Base-by-base conservation (phyloP, 2,888 invertebrate genomes). In the Eledona agricola region DNA sequence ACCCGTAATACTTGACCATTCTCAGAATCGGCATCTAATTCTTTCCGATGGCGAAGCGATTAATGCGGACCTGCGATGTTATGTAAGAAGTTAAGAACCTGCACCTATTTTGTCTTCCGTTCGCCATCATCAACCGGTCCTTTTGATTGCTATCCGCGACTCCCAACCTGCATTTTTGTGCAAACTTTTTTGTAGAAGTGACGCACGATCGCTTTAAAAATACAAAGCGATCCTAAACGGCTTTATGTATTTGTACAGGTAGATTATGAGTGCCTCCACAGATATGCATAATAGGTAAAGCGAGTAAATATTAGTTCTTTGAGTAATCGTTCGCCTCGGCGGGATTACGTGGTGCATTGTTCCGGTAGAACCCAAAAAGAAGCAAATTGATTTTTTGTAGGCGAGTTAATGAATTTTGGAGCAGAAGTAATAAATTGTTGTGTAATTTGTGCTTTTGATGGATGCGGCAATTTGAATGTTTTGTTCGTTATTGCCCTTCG, bases 1-100 rank as follows among this genome's bases (percentile, higher is more conserved):
- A 75, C 73, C 73, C 72, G 69, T 74, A 73, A 75, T 74, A 74
- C 66, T 70, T 37, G 55, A 45, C 17, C 10, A 35, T 45, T 31
- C 10, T n/a, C 53, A 61, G 62, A 59, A 32, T 11, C 9, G 29
- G n/a, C 15, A 9, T 40, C 23, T 10, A 25, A 34, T 23, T 22
- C 23, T 37, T 23, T 37, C 12, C 16, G 31, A 31, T 31, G 31
- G 31, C 12, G n/a, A 6, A 12, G 22, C 23, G 6, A 22, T 7
- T 37, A 23, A 7, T 37, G 20, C n/a, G 5, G 13, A 11, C 29
- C 9, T 29, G 29, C 9, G 4, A 31, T 16, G 15, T 31, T 31
- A 31, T 16, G 16, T 15, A 16, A 32, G n/a, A n/a, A n/a, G n/a
- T n/a, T n/a, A n/a, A n/a, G 32, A 32, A 32, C 32, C 32, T 32